Evolutionary conservation across 2,797 vertebrate species (phyloP), one percentile per base, ranked within the genome.

Genomic region (Rhinogobio ventralis): DNA sequence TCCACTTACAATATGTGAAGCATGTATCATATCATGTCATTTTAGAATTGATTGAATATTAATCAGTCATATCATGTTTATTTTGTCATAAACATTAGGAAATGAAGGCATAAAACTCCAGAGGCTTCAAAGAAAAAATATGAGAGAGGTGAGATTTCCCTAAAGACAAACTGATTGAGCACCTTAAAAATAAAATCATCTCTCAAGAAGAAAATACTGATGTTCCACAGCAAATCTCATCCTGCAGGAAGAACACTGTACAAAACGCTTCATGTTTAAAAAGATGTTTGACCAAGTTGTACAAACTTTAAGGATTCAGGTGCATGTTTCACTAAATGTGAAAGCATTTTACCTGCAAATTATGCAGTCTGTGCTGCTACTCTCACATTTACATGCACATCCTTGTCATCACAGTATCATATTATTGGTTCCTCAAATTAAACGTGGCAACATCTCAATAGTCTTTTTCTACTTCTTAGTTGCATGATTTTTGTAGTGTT

Each of bases 401-500:
- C 23, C 42, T 42, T 30, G n/a, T 68, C n/a, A 76, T 79, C 83
- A 84, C 53, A 84, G 75, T 15, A 71, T 62, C 7, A 36, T 15
- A 71, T 49, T 73, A 45, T 46, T 68, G 69, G 74, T 8, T 51
- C 62, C 10, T 67, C 10, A 39, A 67, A 75, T 25, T 33, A 45
- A 76, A 55, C 3, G 4, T 51, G 14, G 15, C 77, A 64, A 23
- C 10, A 45, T 72, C 75, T 53, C 75, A 62, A 71, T 9, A 76
- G 51, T 78, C 45, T 64, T 72, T 28, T 60, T 75, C 82, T 72
- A 89, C 4, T 14, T 84, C 49, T 74, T 66, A 23, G 69, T 7
- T 20, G 20, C 67, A 80, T 91, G 91, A 81, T 91, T 91, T 91
- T 89, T 95, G 90, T 96, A 92, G 73, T 88, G 92, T 82, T 93